These are phyloP conservation scores for Nesoenas mayeri DNA, from an alignment of 2,113 vertebrate genomes.

Conservation along the genomic window DNA sequence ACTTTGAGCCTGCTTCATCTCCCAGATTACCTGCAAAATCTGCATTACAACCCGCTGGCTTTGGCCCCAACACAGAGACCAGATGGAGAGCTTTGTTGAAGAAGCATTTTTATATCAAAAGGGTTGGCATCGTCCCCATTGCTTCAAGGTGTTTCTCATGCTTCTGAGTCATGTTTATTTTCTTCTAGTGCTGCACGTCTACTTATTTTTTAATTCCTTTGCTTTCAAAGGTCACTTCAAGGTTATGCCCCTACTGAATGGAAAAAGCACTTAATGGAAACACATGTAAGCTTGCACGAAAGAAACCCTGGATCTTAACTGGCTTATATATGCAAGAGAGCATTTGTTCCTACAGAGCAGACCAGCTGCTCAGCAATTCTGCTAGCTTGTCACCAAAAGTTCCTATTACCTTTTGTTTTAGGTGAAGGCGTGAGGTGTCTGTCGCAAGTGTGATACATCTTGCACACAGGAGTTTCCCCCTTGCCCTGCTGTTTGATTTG, in stretches of 20 bases:
- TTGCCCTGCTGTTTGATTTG: constrained; percentile 9
- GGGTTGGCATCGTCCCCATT: constrained; percentile 36
- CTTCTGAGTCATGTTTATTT: constrained; percentile 56
- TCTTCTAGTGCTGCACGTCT: background rate
- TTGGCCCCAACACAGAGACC: constrained; percentile 35
- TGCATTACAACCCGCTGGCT: background rate
- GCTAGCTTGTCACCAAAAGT: background rate
- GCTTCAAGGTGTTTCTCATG: constrained; percentile 63
- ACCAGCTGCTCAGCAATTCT: constrained; percentile 26
- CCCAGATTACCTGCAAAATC: constrained; percentile 32
- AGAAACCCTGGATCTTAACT: background rate
- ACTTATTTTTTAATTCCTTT: constrained; percentile 29
- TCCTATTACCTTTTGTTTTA: background rate
- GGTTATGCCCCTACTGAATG: background rate
- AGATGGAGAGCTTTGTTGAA: constrained; percentile 60
- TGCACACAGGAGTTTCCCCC: background rate
- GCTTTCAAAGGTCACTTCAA: constrained; percentile 36
- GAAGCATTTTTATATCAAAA: constrained; percentile 45
- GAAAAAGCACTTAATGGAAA: constrained; percentile 7
- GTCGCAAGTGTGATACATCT: background rate
- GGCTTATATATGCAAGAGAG: background rate
- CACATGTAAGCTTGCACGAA: background rate
- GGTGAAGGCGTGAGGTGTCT: background rate
- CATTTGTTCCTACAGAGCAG: constrained; percentile 9
- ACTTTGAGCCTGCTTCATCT: background rate